A percentile compares a stretch with the other conserved stretches of the same genome.
Evolutionary conservation across 2,113 vertebrate species (phyloP).

Genomic region (Fulmarus glacialis): DNA sequence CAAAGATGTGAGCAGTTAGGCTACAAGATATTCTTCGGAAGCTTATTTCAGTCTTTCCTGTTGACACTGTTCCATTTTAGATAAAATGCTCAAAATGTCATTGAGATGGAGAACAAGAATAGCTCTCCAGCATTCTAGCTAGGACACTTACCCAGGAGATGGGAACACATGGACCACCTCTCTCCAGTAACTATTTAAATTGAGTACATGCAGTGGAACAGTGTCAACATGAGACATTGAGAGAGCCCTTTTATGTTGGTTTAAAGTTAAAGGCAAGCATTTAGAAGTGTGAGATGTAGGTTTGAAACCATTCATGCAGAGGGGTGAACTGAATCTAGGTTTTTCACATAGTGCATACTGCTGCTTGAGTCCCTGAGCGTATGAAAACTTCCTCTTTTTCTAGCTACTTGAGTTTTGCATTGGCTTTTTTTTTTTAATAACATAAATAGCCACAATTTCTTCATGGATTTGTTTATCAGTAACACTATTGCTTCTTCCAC

Average conservation of each 20-base stretch:
- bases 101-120: slow-evolving; percentile 5
- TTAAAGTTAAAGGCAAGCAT: not conserved
- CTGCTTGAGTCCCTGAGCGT: not conserved
- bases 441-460: not conserved
- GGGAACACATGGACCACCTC: not conserved
- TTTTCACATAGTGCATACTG: not conserved
- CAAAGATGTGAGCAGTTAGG: not conserved
- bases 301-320: not conserved
- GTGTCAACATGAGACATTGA: not conserved
- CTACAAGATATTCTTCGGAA: not conserved
- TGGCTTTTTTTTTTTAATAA: not conserved
- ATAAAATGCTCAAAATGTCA: slow-evolving; percentile 2
- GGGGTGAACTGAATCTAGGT: not conserved
- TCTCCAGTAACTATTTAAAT: slow-evolving; percentile 43
- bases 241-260: not conserved
- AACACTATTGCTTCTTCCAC: not conserved
- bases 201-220: not conserved
- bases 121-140: not conserved
- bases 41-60: slow-evolving; percentile 25
- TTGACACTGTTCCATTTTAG: slow-evolving; percentile 42
- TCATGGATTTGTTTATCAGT: not conserved
- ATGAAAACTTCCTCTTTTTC: not conserved
- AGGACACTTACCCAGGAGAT: not conserved
- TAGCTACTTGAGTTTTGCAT: not conserved
- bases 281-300: not conserved